These are phyloP conservation scores for Cheilosia vulpina DNA, from an alignment of 2,888 invertebrate species.

Conservation along the genomic window DNA sequence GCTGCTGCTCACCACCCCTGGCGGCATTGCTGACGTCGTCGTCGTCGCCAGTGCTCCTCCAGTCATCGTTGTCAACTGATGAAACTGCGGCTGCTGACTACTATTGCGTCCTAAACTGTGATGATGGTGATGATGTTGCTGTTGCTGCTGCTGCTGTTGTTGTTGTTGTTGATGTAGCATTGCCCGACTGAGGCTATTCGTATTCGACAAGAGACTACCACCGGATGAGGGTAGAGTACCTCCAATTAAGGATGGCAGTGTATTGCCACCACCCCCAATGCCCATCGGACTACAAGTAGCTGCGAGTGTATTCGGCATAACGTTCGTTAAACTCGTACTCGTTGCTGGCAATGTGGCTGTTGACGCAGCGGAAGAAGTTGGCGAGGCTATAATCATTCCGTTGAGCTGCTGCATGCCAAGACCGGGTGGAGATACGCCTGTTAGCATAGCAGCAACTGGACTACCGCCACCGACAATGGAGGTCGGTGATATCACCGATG, in stretches of 20 bases:
- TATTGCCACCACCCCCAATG: conserved; percentile 52
- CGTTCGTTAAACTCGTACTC: conserved; percentile 73
- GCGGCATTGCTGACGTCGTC: conserved; percentile 77
- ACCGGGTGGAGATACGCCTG: conserved; percentile 64
- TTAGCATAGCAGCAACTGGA: conserved; percentile 60
- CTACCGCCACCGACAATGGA: conserved; percentile 76
- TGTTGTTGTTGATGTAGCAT: conserved; percentile 75
- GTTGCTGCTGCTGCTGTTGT: conserved; percentile 39
- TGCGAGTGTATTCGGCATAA: conserved; percentile 77
- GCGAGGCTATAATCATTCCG: conserved; percentile 79
- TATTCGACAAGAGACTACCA: conserved; percentile 61
- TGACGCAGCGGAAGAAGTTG: conserved; percentile 80
- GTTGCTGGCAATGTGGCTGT: conserved; percentile 79
- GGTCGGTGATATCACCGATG: conserved; percentile 78
- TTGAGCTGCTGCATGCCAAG: conserved; percentile 63
- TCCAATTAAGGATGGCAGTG: conserved; percentile 74
- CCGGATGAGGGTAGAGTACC: conserved; percentile 81
- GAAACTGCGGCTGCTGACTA: conserved; percentile 72
- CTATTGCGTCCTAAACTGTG: conserved; percentile 73
- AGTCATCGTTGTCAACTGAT: conserved; percentile 67
- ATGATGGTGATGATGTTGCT: conserved; percentile 67
- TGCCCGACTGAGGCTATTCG: conserved; percentile 69
- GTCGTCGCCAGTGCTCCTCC: conserved; percentile 40
- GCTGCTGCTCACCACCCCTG: conserved; percentile 60
- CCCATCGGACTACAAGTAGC: conserved; percentile 69